Conservation (phyloP, 2,888 invertebrate genomes). For the Lithophane ornitopus region DNA sequence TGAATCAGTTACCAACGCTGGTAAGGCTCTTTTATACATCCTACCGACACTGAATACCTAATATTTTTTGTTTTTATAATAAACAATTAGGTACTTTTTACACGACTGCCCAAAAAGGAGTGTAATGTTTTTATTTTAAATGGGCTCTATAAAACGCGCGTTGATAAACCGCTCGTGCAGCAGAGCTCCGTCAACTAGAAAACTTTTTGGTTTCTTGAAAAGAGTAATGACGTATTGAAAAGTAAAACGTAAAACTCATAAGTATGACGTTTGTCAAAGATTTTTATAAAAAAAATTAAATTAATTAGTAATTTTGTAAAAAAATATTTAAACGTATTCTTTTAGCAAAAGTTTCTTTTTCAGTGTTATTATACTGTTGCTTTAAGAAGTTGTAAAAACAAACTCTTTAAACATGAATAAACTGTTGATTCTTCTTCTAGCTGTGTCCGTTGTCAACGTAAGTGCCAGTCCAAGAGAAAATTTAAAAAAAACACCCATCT, state of each 20-base stretch:
- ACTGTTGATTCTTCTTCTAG: background rate
- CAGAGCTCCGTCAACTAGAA: background rate
- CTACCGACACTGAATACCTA: background rate
- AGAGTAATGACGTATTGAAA: background rate
- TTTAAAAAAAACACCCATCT: background rate
- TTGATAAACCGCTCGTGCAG: no score
- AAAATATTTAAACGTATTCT: background rate
- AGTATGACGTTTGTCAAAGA: background rate
- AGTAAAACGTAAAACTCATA: no score
- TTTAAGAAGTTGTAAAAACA: background rate
- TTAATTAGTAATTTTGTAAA: background rate
- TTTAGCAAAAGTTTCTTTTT: background rate
- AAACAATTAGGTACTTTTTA: background rate
- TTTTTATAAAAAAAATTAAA: background rate
- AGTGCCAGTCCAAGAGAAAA: background rate
- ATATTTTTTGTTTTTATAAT: background rate
- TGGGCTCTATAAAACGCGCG: no score
- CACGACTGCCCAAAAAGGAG: no score
- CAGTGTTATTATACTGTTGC: background rate
- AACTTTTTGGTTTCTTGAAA: conserved; percentile 8
- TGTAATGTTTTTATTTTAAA: no score
- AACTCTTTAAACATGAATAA: conserved; percentile 9
- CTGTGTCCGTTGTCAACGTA: conserved; percentile 1
- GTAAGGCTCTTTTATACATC: no score
- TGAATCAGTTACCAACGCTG: background rate